A percentile compares a stretch with the other conserved stretches of the same genome.
phyloP scores from a whole-genome alignment of 2,888 invertebrate species.

The Bugula neritina region DNA sequence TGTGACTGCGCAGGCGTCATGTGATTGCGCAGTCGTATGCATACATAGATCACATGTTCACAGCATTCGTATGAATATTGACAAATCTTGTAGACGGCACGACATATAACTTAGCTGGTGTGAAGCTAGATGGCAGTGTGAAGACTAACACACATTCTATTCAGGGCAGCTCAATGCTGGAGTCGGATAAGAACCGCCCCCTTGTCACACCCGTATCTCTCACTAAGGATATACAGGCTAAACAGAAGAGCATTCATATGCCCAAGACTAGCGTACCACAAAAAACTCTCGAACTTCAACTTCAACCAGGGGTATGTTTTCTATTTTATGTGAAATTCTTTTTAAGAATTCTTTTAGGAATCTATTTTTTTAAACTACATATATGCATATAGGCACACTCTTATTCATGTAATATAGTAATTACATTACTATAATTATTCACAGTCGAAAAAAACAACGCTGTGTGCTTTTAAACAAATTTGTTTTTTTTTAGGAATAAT shows the following conservation, averaged over 20 bases:
- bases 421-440: too few relatives aligned
- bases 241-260: slow-evolving; percentile 24
- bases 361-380: too few relatives aligned
- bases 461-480: too few relatives aligned
- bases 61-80: too few relatives aligned
- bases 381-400: too few relatives aligned
- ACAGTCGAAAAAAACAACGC: too few relatives aligned
- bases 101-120: slow-evolving; percentile 34
- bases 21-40: too few relatives aligned
- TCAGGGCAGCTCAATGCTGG: slow-evolving; percentile 3
- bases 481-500: too few relatives aligned
- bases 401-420: not conserved
- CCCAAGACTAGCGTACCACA: slow-evolving; percentile 34
- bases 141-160: slow-evolving; percentile 23
- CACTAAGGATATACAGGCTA: not conserved
- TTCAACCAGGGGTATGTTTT: slow-evolving; percentile 44
- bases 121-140: slow-evolving; percentile 37
- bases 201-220: not conserved
- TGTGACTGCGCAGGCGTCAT: too few relatives aligned
- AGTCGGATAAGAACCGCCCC: not conserved
- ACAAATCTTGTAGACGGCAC: slow-evolving; percentile 5
- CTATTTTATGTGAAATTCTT: too few relatives aligned
- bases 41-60: too few relatives aligned
- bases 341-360: too few relatives aligned
- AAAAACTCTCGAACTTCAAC: slow-evolving; percentile 46